These are phyloP conservation scores for Drosophila ezoana DNA, from an alignment of 2,888 invertebrate species.

Conservation along the genomic window DNA sequence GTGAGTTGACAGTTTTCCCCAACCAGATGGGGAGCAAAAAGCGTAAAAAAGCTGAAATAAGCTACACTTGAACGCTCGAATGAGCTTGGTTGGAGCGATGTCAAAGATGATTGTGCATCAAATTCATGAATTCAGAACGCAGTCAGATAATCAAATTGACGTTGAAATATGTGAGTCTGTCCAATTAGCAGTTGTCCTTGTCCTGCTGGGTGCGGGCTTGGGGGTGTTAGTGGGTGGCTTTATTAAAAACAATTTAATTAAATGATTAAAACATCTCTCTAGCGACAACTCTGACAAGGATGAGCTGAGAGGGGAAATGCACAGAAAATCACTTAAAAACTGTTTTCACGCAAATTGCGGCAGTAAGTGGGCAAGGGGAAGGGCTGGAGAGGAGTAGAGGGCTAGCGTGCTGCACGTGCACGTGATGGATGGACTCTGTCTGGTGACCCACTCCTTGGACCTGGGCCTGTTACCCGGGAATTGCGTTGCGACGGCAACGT, in stretches of 20 bases:
- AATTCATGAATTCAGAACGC: conserved; percentile 18
- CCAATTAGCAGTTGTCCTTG: not conserved
- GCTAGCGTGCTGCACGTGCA: conserved; percentile 57
- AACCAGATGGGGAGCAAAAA: conserved; percentile 12
- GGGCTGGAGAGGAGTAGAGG: not conserved
- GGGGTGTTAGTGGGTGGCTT: no score
- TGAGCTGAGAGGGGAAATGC: conserved; percentile 6
- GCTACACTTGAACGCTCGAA: no score
- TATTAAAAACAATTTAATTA: conserved; percentile 39
- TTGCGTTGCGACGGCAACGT: conserved; percentile 24
- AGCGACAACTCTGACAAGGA: no score
- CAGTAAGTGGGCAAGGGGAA: not conserved
- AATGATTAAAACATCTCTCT: conserved; percentile 39
- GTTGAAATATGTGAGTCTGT: conserved; percentile 16
- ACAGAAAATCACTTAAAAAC: conserved; percentile 66
- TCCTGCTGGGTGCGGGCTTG: not conserved
- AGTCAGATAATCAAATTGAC: conserved; percentile 34
- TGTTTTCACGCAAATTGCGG: conserved; percentile 69
- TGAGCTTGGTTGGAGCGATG: conserved; percentile 5
- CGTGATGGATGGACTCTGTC: conserved; percentile 67
- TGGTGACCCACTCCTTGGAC: conserved; percentile 38
- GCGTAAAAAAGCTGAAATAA: not conserved
- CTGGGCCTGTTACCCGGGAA: not conserved
- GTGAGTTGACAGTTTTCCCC: conserved; percentile 47
- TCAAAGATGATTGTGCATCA: conserved; percentile 10